A percentile compares a stretch with the other conserved stretches of the same genome.
Conservation (phyloP, 2,113 vertebrate genomes). For the Silurus glanis region DNA sequence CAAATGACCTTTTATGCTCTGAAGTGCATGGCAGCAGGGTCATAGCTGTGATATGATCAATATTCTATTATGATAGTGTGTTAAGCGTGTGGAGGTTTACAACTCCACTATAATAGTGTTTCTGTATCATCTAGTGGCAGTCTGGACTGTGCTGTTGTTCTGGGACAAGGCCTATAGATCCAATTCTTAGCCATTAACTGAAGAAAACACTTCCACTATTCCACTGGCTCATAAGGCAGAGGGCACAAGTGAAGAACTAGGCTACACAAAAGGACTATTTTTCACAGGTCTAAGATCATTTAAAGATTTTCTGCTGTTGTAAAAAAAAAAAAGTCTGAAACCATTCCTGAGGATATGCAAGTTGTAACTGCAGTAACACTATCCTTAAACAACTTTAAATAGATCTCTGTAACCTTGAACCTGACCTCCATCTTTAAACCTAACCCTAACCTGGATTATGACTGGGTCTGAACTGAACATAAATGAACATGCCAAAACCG, state of each 20-base stretch:
- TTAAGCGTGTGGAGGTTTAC: slow-evolving; percentile 80
- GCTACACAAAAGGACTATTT: slow-evolving; percentile 14
- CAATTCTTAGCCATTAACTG: slow-evolving; percentile 36
- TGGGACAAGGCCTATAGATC: slow-evolving; percentile 39
- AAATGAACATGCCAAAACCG: slow-evolving; percentile 23
- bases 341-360: slow-evolving; percentile 25
- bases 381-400: slow-evolving; percentile 20
- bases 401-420: slow-evolving; percentile 14
- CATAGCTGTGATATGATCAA: slow-evolving; percentile 89
- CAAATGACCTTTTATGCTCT: slow-evolving; percentile 85
- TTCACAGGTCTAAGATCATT: slow-evolving; percentile 16
- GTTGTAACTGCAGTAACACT: slow-evolving; percentile 21
- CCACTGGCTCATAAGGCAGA: slow-evolving; percentile 14
- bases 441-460: background rate
- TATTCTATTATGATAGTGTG: slow-evolving; percentile 91
- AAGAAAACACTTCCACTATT: slow-evolving; percentile 35
- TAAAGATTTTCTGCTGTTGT: slow-evolving; percentile 12
- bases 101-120: slow-evolving; percentile 79
- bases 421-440: slow-evolving; percentile 21
- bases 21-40: slow-evolving; percentile 80
- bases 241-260: slow-evolving; percentile 18
- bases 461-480: background rate
- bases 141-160: slow-evolving; percentile 52
- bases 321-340: background rate
- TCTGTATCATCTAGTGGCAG: slow-evolving; percentile 78